A percentile compares a stretch with the other conserved stretches of the same genome.
Conservation (phyloP, 2,113 vertebrate species). For the Phycodurus eques region DNA sequence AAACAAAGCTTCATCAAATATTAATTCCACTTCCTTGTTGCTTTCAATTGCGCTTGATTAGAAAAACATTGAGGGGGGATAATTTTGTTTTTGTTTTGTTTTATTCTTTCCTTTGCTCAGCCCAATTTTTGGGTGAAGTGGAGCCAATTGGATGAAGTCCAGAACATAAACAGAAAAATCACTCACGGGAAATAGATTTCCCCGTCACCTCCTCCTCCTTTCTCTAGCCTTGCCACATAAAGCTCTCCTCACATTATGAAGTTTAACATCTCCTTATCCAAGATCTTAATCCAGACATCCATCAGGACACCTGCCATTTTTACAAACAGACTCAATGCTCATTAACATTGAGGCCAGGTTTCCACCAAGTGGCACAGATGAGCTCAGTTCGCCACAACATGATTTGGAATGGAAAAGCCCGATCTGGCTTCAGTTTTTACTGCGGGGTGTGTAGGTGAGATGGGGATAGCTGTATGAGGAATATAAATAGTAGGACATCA, state of each 20-base stretch:
- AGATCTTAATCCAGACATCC: slow-evolving; percentile 13
- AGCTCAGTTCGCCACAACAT: not conserved
- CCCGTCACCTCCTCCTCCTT: slow-evolving; percentile 1
- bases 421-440: not conserved
- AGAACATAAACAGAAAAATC: slow-evolving; percentile 41
- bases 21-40: slow-evolving; percentile 49
- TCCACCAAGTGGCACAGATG: not conserved
- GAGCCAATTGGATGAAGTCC: slow-evolving; percentile 49
- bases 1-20: slow-evolving; percentile 66
- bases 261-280: slow-evolving; percentile 19
- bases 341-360: not conserved
- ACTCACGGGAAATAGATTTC: slow-evolving; percentile 11
- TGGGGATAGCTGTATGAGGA: not conserved
- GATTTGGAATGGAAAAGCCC: not conserved
- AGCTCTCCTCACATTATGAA: slow-evolving; percentile 8
- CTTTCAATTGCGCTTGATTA: slow-evolving; percentile 44
- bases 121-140: slow-evolving; percentile 19
- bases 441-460: not conserved
- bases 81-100: slow-evolving; percentile 28
- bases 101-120: not conserved
- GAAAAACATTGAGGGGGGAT: slow-evolving; percentile 28
- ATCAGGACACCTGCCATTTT: slow-evolving; percentile 29
- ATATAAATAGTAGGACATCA: not conserved
- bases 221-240: slow-evolving; percentile 5
- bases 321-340: slow-evolving; percentile 7